Evolutionary conservation across 30 jellyfish, hydroid and myxozoan genomes (phyloP), one percentile per base, ranked within the genome.

Genomic region (Aurelia aurita complex sp. Pacific): DNA sequence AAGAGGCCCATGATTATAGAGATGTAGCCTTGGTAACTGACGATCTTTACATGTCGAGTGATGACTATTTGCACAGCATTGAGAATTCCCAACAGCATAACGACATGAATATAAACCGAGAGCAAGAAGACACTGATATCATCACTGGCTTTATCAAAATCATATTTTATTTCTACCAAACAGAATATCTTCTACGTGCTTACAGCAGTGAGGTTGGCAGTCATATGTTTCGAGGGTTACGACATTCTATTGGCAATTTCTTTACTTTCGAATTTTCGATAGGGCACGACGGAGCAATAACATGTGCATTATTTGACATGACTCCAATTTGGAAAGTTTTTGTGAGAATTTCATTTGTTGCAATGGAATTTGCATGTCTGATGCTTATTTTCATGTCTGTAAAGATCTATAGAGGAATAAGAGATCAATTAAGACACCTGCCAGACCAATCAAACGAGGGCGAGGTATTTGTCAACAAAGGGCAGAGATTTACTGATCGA

Each of bases 91-190:
- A 61, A 3, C 15, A 61, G 36, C 33, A 61, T 61, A 1, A 23
- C 69, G 2, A 61, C 69, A 61, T 11, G 69, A 61, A 61, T 61
- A 10, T 6, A 16, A 61, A 61, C 29, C 36, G 36, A 61, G 54
- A 43, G 54, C 54, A 43, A 43, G 54, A 43, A 2, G 70, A 70
- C 69, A 0, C 16, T 8, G 74, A 29, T 23, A 10, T 60, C 18
- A 67, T 38, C 13, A 32, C 36, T 8, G 94, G 94, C 51, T 35
- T 75, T 34, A 54, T 73, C n/a, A 85, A 73, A 40, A 74, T 85
- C 66, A 33, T 54, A 10, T 85, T 85, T 54, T 85, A 71, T 32
- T 85, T 85, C 74, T 85, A 85, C 17, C 94, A 85, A 74, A 66
- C 71, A 34, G 88, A 73, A 63, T 16, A 34, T 8, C 16, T 85